These are phyloP conservation scores for Suillia variegata DNA, from an alignment of 2,888 invertebrate genomes.

Conservation along the genomic window DNA sequence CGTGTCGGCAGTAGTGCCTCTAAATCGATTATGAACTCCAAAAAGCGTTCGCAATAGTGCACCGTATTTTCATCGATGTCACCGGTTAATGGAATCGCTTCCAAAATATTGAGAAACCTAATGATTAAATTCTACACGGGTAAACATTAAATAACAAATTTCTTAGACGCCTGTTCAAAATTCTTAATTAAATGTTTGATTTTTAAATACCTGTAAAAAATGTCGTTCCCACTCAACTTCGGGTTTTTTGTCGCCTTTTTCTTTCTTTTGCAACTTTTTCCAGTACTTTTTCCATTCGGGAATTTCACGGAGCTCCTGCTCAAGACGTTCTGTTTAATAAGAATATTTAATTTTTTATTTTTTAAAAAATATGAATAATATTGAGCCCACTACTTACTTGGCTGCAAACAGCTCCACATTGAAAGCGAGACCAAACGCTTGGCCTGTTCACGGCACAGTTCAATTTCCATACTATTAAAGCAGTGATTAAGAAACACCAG, in stretches of 20 bases:
- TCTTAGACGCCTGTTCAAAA: not conserved
- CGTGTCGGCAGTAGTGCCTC: slow-evolving; percentile 94
- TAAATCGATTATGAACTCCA: slow-evolving; percentile 94
- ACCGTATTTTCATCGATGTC: slow-evolving; percentile 66
- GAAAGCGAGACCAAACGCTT: slow-evolving; percentile 89
- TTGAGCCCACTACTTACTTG: slow-evolving; percentile 63
- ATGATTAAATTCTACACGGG: slow-evolving; percentile 70
- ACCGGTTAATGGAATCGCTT: slow-evolving; percentile 72
- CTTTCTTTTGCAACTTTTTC: slow-evolving; percentile 84
- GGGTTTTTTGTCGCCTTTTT: slow-evolving; percentile 70
- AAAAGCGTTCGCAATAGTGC: slow-evolving; percentile 89
- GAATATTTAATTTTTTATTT: not conserved
- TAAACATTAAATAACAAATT: not conserved
- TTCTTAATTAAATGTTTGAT: not conserved
- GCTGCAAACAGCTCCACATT: slow-evolving; percentile 91
- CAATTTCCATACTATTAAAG: slow-evolving; percentile 97
- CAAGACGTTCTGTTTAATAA: slow-evolving; percentile 77
- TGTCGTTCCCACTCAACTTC: slow-evolving; percentile 83
- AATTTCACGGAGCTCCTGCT: slow-evolving; percentile 82
- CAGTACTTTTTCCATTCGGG: slow-evolving; percentile 93
- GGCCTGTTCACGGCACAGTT: slow-evolving; percentile 89
- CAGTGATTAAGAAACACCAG: slow-evolving; percentile 94
- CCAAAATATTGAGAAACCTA: slow-evolving; percentile 83
- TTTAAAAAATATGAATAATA: not conserved
- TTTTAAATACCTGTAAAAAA: slow-evolving; percentile 69